Base-by-base conservation (phyloP, 2,113 vertebrate species). In the Tor tambroides region DNA sequence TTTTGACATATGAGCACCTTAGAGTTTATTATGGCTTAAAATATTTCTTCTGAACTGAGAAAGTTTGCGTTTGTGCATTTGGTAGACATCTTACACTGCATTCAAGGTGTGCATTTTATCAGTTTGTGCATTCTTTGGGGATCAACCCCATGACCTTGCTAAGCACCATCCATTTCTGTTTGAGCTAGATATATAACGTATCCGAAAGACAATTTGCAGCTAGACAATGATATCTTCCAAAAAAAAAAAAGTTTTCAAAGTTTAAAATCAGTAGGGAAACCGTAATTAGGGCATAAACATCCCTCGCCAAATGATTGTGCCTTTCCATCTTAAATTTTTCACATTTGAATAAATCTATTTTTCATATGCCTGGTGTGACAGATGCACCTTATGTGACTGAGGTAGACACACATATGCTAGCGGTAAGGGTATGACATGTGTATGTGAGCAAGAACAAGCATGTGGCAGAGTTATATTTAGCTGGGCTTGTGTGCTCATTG, bases 391-490 rank as follows among this genome's bases (percentile, higher is more conserved):
- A 49, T 46, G 38, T 69, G 61, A 69, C 65, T 51, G 49, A 54
- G 76, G 76, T 54, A 71, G 81, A 51, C 28, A 63, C 23, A 83
- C 81, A 69, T 35, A 87, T 61, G 59, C 69, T 87, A 61, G 49
- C 59, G 79, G 35, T 54, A 54, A 78, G 56, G 43, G 75, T 69
- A 74, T 72, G 54, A 75, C 21, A 49, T 41, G 41, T 56, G 72
- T n/a, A 72, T n/a, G 61, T 51, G 78, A 67, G 78, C 76, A 59
- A 51, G 63, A 71, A 26, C 61, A 51, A 51, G 41, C 28, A 1
- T 84, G 86, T 78, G 72, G 10, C 26, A 51, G 83, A 85, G 85
- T 65, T 88, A 86, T 90, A 84, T 88, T 59, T 87, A 84, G 61
- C 41, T 54, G 26, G 71, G 75, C 41, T 26, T 49, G 23, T 80